Evolutionary conservation across 2,797 vertebrate species (phyloP).

Genomic region (Siniperca scherzeri): DNA sequence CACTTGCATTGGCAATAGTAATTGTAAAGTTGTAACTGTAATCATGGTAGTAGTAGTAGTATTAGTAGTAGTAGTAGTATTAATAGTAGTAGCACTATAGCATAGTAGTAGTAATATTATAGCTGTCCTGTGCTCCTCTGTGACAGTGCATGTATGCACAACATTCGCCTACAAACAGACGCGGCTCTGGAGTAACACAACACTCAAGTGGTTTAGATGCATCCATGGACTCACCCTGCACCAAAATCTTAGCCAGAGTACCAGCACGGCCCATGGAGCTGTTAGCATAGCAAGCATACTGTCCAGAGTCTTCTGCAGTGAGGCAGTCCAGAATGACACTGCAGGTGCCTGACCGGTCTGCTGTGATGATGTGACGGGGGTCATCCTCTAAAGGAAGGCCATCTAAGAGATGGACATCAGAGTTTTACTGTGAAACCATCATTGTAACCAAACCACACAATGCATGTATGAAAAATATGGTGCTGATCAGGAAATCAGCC

Average conservation of each 20-base stretch:
- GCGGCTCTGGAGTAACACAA: neutral
- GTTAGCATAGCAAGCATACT: slow-evolving; percentile 94
- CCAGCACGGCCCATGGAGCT: slow-evolving; percentile 91
- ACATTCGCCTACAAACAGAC: neutral
- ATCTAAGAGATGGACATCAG: slow-evolving; percentile 80
- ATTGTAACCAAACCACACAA: neutral
- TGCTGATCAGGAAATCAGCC: neutral
- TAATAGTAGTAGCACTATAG: neutral
- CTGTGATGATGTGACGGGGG: slow-evolving; percentile 93
- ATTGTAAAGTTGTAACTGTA: neutral
- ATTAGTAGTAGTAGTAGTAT: neutral
- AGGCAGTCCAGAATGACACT: slow-evolving; percentile 93
- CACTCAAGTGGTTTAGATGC: too few species aligned
- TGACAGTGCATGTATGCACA: neutral
- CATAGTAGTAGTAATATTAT: neutral
- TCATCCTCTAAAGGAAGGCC: slow-evolving; percentile 92
- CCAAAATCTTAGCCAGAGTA: slow-evolving; percentile 91
- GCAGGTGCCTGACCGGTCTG: slow-evolving; percentile 91
- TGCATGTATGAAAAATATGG: neutral
- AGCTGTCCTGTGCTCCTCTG: neutral
- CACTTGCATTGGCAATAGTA: neutral
- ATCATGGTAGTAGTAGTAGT: neutral
- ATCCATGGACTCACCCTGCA: slow-evolving; percentile 89
- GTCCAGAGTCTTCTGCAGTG: slow-evolving; percentile 89
- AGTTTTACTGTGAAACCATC: neutral